Evolutionary conservation across 2,113 vertebrate species (phyloP).

Genomic region (Neopipo cinnamomea): DNA sequence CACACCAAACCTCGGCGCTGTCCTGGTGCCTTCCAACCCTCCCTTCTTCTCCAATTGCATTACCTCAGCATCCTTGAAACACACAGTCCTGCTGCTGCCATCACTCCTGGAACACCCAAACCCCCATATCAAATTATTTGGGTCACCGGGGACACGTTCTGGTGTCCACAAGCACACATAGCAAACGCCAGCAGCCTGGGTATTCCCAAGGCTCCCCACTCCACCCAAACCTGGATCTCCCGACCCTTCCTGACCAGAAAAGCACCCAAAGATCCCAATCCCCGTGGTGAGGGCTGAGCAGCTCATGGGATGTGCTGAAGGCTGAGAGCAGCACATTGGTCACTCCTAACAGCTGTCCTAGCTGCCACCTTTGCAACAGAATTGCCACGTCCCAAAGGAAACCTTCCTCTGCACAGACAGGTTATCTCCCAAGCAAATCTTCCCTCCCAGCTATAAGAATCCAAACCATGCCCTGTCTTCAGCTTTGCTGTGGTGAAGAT

Average conservation of each 20-base stretch:
- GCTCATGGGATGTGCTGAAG: not conserved
- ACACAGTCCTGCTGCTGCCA: not conserved
- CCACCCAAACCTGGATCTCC: not conserved
- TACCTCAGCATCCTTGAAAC: not conserved
- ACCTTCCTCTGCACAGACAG: not conserved
- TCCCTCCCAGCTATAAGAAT: not conserved
- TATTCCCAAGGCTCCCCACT: not conserved
- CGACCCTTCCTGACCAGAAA: not conserved
- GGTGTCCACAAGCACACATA: not conserved
- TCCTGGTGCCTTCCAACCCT: not conserved
- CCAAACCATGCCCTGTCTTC: not conserved
- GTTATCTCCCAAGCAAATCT: not conserved
- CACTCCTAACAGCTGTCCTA: not conserved
- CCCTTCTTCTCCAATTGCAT: not conserved
- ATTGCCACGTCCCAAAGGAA: not conserved
- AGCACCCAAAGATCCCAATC: not conserved
- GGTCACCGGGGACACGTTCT: not conserved
- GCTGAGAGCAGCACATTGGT: fast-evolving
- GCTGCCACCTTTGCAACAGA: not conserved
- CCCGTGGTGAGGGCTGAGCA: fast-evolving
- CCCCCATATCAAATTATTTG: not conserved
- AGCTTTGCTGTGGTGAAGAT: fast-evolving
- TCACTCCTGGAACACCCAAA: not conserved
- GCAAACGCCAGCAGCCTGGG: not conserved
- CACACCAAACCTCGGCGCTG: not conserved